Evolutionary conservation across 2,113 vertebrate species (phyloP).

Genomic region (Anarhynchus alexandrinus): DNA sequence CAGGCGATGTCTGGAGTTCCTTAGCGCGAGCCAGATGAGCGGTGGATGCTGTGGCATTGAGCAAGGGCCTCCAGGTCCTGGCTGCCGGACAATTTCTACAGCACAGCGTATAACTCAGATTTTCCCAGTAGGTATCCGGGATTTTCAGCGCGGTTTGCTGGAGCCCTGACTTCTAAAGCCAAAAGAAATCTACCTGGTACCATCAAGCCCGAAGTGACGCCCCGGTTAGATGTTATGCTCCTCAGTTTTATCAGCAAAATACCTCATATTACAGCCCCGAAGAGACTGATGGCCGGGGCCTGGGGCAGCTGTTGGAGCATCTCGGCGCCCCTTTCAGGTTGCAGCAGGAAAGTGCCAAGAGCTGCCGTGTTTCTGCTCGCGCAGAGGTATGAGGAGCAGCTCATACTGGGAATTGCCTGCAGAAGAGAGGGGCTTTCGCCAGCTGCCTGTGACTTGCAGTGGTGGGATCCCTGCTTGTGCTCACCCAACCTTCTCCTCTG

Average conservation of each 20-base stretch:
- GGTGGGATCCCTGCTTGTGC: accelerated
- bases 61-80: neutral
- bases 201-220: neutral
- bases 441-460: neutral
- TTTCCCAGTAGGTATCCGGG: neutral
- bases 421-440: neutral
- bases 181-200: too few relatives aligned
- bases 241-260: neutral
- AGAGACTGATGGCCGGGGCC: neutral
- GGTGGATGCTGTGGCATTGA: neutral
- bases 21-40: neutral
- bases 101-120: accelerated
- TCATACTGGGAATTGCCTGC: accelerated
- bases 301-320: neutral
- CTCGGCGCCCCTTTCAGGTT: neutral
- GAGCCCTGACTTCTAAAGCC: neutral
- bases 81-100: neutral
- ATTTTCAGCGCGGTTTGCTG: neutral
- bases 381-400: neutral
- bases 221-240: neutral
- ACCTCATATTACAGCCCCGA: neutral
- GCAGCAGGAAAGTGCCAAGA: neutral
- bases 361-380: neutral
- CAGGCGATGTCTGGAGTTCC: neutral
- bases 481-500: neutral